Evolutionary conservation across 2,888 invertebrate species (phyloP), one percentile per base, ranked within the genome.

Genomic region (Euplagia quadripunctaria): DNA sequence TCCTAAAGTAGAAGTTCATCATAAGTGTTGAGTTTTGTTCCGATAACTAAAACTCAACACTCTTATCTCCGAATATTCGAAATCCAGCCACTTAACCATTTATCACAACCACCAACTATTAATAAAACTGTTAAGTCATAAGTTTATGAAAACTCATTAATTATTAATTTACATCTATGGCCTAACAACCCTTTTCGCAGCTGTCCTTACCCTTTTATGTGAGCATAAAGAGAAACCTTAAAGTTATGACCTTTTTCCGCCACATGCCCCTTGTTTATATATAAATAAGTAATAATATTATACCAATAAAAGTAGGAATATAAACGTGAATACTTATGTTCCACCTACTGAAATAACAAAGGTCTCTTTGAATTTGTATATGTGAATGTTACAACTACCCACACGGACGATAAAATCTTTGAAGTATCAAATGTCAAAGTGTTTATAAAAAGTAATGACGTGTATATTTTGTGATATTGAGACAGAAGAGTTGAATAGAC

Each of bases 151-250:
- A 20, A 20, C 9, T 58, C 12, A 58, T 58, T 58, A 61, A 31
- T 31, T 31, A 61, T 31, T 31, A 61, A 31, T 61, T 61, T 61
- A 61, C 61, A 61, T 61, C 61, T 14, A 31, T 9, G 31, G 14
- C 31, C 14, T 11, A 17, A 17, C 43, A 43, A 4, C n/a, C 17
- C 17, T 64, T 42, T 64, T 64, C 43, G n/a, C 64, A 64, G 64
- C 64, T 64, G 64, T 16, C 64, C 42, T 43, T 64, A 64, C 42
- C 43, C 42, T 64, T 64, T 64, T 64, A 64, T 64, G 42, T 64
- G 64, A 12, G 3, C 11, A 64, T 64, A 64, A 64, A 64, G 64
- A 42, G 64, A 64, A 64, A 64, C 42, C n/a, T 42, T 64, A 64
- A 17, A 64, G 41, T 43, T n/a, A 64, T 43, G 42, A 64, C 42